Evolutionary conservation across 2,797 vertebrate genomes (phyloP).

Genomic region (Aeoliscus strigatus): DNA sequence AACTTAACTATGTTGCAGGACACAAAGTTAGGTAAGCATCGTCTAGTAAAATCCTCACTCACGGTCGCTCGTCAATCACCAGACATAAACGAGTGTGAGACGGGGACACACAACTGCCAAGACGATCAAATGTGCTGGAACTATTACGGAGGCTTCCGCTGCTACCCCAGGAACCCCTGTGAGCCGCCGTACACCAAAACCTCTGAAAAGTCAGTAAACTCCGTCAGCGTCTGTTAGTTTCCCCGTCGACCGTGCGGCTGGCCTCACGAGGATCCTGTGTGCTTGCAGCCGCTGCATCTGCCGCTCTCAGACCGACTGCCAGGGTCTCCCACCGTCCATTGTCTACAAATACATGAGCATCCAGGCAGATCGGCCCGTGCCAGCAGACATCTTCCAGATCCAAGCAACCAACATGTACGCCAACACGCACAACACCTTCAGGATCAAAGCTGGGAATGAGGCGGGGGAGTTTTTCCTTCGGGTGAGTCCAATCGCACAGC

Average conservation of each 20-base stretch:
- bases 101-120: constrained; percentile 83
- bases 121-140: constrained; percentile 96
- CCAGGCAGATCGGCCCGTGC: constrained; percentile 84
- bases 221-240: constrained; percentile 2
- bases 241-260: not conserved
- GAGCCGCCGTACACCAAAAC: constrained; percentile 87
- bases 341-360: constrained; percentile 98
- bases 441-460: constrained; percentile 94
- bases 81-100: constrained; percentile 97
- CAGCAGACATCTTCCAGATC: constrained; percentile 96
- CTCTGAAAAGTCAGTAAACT: constrained; percentile 85
- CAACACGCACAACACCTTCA: constrained; percentile 93
- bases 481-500: constrained; percentile 64
- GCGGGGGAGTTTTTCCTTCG: constrained; percentile 85
- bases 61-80: constrained; percentile 36
- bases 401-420: constrained; percentile 92
- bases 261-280: constrained; percentile 5
- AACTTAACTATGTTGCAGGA: too few species aligned
- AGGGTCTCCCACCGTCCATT: constrained; percentile 80
- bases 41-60: constrained; percentile 17
- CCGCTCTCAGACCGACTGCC: constrained; percentile 77
- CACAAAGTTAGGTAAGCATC: constrained; percentile 1
- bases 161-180: constrained; percentile 92
- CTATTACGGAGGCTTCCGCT: constrained; percentile 91
- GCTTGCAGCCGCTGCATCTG: constrained; percentile 89